phyloP scores from a whole-genome alignment of 2,797 vertebrate genomes.

The Crenuchus spilurus region DNA sequence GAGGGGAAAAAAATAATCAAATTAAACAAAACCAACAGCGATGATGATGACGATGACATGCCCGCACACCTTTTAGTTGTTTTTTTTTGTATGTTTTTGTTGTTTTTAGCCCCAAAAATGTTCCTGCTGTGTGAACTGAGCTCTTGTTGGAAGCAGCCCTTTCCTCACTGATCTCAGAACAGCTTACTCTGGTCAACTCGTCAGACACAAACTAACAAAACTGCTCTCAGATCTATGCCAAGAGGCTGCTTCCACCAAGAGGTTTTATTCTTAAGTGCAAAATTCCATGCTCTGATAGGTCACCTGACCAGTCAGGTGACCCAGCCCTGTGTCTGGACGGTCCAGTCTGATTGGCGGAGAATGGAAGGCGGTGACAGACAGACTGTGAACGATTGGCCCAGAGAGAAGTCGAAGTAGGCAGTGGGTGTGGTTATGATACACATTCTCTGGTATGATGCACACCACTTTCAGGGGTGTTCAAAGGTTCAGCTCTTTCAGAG shows the following conservation, averaged over 20 bases:
- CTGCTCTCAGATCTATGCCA: constrained; percentile 21
- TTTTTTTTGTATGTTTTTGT: background rate
- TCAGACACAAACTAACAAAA: background rate
- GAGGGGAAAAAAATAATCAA: constrained; percentile 54
- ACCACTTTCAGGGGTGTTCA: constrained; percentile 31
- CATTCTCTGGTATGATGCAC: constrained; percentile 75
- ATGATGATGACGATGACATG: constrained; percentile 19
- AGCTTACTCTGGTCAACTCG: background rate
- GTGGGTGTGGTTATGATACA: constrained; percentile 76
- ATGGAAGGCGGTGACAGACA: constrained; percentile 43
- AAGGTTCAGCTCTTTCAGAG: constrained; percentile 11
- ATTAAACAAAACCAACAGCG: constrained; percentile 55
- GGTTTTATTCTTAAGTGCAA: constrained; percentile 68
- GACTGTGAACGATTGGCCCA: constrained; percentile 41
- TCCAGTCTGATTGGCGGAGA: constrained; percentile 57
- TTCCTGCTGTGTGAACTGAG: constrained; percentile 47
- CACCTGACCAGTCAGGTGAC: constrained; percentile 61
- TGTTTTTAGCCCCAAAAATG: constrained; percentile 23
- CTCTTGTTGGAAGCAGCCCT: constrained; percentile 37
- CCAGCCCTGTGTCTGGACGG: constrained; percentile 55
- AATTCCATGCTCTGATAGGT: constrained; percentile 67
- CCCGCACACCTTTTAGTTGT: background rate
- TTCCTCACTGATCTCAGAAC: constrained; percentile 29
- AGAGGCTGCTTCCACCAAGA: constrained; percentile 38
- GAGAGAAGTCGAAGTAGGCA: constrained; percentile 74